Evolutionary conservation across 2,888 invertebrate genomes (phyloP), one percentile per base, ranked within the genome.

Genomic region (Stenodera caucasica): DNA sequence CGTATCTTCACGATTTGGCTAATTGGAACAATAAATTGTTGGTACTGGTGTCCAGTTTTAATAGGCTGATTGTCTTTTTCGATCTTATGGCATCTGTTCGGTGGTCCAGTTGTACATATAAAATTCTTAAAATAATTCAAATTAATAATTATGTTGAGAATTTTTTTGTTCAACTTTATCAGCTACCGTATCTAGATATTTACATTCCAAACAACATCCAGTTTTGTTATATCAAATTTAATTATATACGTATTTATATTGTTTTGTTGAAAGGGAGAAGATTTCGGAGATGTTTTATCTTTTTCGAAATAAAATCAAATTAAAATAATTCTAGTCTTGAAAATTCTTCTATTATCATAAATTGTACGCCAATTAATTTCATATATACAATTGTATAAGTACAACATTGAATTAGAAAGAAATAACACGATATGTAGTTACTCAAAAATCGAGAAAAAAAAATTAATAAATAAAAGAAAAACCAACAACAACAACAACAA

Each of bases 1-100:
- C 80, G 80, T 81, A 81, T 80, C 81, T 78, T 78, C 79, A 77
- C 80, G 80, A 81, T 81, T 81, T 81, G 78, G 81, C 82, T 82
- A 82, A 82, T 82, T 82, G 82, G 82, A 77, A 81, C 82, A 81
- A 82, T 82, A 82, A 82, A 82, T 82, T 81, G 81, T 80, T 79
- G 78, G 78, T 78, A 78, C 78, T 45, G 75, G 79, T 79, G 80
- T 80, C 79, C 79, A 75, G 74, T 76, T 79, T 81, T 81, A 81
- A 81, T 81, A 81, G 80, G 81, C 80, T 79, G 80, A 81, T 81
- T 81, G 81, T 81, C 80, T 81, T 80, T 76, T 76, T 45, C 45
- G 45, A 79, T 78, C 74, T 73, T 76, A 75, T 77, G 78, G 78
- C 80, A 79, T 78, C 79, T 80, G 79, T 78, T 78, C 70, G 68